Base-by-base conservation (phyloP, 2,888 invertebrate genomes). In the Notodonta ziczac region DNA sequence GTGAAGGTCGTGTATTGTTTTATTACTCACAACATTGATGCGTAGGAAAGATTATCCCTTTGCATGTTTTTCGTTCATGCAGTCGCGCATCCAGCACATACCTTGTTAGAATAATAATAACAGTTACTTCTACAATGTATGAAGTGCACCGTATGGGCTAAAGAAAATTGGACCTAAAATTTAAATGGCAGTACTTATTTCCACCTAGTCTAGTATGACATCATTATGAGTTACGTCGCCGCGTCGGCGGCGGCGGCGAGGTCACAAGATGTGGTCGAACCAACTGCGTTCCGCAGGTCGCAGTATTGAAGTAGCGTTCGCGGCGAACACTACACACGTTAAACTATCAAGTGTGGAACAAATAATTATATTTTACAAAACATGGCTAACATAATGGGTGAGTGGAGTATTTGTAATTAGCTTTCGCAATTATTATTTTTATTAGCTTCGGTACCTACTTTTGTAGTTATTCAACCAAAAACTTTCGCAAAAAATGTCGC, bases 301-400 rank as follows among this genome's bases (percentile, higher is more conserved):
- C 85, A 88, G 88, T 89, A 79, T 81, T 73, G 79, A 80, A 86
- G 81, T 82, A 84, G 85, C 83, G 73, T 72, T 81, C 85, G 76
- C 63, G 61, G 67, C 66, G 82, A 73, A 59, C 67, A 65, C 62
- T 65, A 72, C 81, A 72, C 72, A 85, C 86, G 84, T 78, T 65
- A 66, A 64, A 62, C 68, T 70, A 69, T 75, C 69, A 66, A 63
- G 63, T 67, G 76, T 79, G 81, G 80, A 78, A 71, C 75, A 81
- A 78, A 73, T 76, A 78, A 72, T 67, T 66, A 50, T 61, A 68
- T 65, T 67, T 59, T 58, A 62, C 67, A 58, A 80, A 89, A 73
- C 85, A 93, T 93, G 92, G 81, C 91, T 71, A 90, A 92, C 82
- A 73, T 91, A 70, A 82, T 93, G 82, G 93, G 93, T 93, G 72